A percentile compares a stretch with the other conserved stretches of the same genome.
phyloP scores from a whole-genome alignment of 2,797 vertebrate species.

The Tadarida brasiliensis region DNA sequence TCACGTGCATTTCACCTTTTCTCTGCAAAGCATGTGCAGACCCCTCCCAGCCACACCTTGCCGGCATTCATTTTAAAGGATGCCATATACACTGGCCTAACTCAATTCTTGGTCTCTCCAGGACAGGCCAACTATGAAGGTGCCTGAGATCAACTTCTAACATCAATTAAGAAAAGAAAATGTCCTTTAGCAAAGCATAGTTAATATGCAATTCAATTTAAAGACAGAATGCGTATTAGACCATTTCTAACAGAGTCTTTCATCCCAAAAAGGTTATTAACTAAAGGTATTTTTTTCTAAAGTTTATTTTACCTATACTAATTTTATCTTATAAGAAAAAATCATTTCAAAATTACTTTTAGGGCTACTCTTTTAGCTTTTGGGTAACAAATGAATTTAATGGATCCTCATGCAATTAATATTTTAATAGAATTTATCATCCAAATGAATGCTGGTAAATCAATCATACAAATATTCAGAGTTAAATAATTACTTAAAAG shows the following conservation, averaged over 20 bases:
- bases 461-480: slow-evolving; percentile 7
- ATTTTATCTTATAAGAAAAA: slow-evolving; percentile 39
- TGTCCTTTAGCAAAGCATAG: neutral
- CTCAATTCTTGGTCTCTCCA: neutral
- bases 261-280: slow-evolving; percentile 18
- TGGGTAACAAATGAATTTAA: slow-evolving; percentile 47
- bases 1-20: neutral
- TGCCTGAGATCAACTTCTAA: neutral
- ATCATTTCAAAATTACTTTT: slow-evolving; percentile 38
- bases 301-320: slow-evolving; percentile 41
- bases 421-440: slow-evolving; percentile 53
- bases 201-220: slow-evolving; percentile 13
- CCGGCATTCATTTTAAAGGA: neutral
- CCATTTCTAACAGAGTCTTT: slow-evolving; percentile 13
- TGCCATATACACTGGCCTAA: neutral
- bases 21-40: neutral
- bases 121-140: neutral
- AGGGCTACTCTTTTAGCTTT: slow-evolving; percentile 44
- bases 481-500: slow-evolving; percentile 55
- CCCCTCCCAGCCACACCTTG: neutral
- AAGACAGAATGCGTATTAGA: neutral
- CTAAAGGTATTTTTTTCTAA: slow-evolving; percentile 12
- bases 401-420: neutral
- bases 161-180: slow-evolving; percentile 39
- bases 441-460: slow-evolving; percentile 1